Evolutionary conservation across 2,888 invertebrate species (phyloP).

Genomic region (Yponomeuta sedellus): DNA sequence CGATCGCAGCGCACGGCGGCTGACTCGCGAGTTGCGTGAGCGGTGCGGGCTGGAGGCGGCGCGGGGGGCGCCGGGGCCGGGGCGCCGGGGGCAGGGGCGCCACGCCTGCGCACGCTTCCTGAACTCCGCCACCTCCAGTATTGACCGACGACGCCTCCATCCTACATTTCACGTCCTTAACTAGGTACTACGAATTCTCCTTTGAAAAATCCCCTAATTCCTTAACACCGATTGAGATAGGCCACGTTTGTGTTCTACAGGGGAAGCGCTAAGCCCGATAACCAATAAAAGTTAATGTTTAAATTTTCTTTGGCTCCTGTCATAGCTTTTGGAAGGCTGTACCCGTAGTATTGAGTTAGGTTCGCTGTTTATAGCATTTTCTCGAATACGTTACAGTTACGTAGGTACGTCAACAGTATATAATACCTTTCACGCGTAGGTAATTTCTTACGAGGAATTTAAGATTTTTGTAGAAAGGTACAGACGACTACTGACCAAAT

Average conservation of each 20-base stretch:
- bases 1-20: conserved; percentile 70
- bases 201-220: conserved; percentile 70
- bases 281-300: not conserved
- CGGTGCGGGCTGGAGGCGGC: conserved; percentile 45
- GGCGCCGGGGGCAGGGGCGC: conserved; percentile 36
- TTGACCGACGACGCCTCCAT: conserved; percentile 76
- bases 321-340: not conserved
- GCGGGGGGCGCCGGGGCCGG: conserved; percentile 41
- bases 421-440: not conserved
- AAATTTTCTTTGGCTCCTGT: not conserved
- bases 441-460: too few relatives aligned
- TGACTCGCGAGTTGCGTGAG: conserved; percentile 72
- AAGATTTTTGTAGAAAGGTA: too few relatives aligned
- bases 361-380: not conserved
- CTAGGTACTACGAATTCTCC: conserved; percentile 68
- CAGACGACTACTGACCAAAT: too few relatives aligned
- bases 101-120: conserved; percentile 65
- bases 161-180: conserved; percentile 74
- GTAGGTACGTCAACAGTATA: not conserved
- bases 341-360: not conserved
- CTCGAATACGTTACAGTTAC: not conserved
- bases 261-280: conserved; percentile 3
- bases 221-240: conserved; percentile 60
- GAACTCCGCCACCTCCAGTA: conserved; percentile 72
- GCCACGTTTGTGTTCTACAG: conserved; percentile 42